phyloP scores from a whole-genome alignment of 35 echinoderm and acorn worm genomes.

The Holothuria glaberrima region DNA sequence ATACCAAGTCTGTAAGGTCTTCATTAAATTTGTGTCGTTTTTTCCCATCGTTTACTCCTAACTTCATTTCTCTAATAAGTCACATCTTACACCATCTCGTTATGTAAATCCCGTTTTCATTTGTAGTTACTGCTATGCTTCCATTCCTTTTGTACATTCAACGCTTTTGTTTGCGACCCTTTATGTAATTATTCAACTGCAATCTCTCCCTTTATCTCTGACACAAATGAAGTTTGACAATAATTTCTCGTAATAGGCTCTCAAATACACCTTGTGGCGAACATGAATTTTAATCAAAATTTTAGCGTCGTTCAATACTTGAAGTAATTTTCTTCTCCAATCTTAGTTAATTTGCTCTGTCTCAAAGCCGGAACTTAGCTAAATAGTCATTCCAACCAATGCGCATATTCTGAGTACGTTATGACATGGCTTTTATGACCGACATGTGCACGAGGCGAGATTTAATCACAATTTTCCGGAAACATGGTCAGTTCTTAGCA shows the following conservation, averaged over 20 bases:
- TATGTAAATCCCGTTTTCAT: too few species aligned
- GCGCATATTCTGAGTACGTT: conserved; percentile 31
- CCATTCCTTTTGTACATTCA: too few species aligned
- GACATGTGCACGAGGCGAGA: conserved; percentile 23
- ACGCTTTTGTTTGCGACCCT: background rate
- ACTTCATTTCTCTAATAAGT: too few species aligned
- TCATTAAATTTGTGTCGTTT: too few species aligned
- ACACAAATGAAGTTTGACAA: conserved; percentile 42
- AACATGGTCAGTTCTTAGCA: conserved; percentile 40
- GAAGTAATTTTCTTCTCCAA: conserved; percentile 31
- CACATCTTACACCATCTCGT: too few species aligned
- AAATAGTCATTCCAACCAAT: conserved; percentile 6
- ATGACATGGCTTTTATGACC: conserved; percentile 23
- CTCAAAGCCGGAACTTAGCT: conserved; percentile 1
- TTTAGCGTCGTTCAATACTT: conserved; percentile 23
- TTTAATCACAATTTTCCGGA: conserved; percentile 41
- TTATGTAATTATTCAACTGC: background rate
- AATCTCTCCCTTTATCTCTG: background rate
- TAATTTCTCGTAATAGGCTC: conserved; percentile 43
- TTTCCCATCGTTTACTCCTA: too few species aligned
- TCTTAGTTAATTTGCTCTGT: conserved; percentile 42
- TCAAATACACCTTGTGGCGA: conserved; percentile 29
- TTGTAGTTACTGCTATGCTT: too few species aligned
- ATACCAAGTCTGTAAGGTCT: too few species aligned
- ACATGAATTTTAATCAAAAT: conserved; percentile 52